A percentile compares a stretch with the other conserved stretches of the same genome.
Conservation (phyloP, 2,113 vertebrate species). For the Cyphomyrus plagiostoma region DNA sequence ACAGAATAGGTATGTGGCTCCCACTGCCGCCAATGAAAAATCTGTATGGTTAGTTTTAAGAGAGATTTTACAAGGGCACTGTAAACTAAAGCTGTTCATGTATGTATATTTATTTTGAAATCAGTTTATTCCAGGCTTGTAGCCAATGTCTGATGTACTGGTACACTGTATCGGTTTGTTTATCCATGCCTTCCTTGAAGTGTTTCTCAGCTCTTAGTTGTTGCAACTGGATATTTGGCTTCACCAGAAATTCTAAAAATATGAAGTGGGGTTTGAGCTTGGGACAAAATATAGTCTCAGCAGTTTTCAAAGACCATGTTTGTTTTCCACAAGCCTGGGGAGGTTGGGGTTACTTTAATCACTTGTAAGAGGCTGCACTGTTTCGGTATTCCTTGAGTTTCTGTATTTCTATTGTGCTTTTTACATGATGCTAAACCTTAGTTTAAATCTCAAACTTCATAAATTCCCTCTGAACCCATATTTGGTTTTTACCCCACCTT, state of each 20-base stretch:
- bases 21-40: neutral
- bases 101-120: neutral
- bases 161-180: neutral
- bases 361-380: neutral
- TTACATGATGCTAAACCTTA: neutral
- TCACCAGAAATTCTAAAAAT: neutral
- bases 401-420: neutral
- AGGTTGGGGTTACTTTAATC: neutral
- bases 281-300: neutral
- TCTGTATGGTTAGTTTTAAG: neutral
- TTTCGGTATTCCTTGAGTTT: neutral
- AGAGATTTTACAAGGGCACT: neutral
- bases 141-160: neutral
- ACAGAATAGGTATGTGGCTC: neutral
- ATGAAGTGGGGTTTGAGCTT: neutral
- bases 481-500: neutral
- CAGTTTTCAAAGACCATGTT: neutral
- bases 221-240: neutral
- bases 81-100: neutral
- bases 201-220: neutral
- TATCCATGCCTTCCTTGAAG: neutral
- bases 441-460: neutral
- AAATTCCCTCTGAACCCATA: neutral
- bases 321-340: neutral
- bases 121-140: neutral